Conservation (phyloP, 1,140 invertebrate species). For the Plectrocnemia conspersa region DNA sequence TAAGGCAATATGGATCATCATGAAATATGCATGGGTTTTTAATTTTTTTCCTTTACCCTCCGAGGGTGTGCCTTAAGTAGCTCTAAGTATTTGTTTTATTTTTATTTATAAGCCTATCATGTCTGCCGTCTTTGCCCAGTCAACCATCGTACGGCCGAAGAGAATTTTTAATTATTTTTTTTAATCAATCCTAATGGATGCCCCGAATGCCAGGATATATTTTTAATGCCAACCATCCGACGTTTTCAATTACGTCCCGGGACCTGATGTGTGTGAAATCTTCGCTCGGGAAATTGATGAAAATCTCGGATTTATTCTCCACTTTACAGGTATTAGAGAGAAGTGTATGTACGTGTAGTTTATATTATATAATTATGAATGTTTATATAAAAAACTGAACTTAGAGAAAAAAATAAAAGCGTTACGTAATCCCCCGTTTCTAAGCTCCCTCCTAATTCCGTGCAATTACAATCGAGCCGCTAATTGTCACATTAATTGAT, state of each 20-base stretch:
- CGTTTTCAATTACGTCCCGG: conserved; percentile 21
- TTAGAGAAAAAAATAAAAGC: conserved; percentile 33
- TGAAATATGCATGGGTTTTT: conserved; percentile 36
- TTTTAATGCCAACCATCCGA: conserved; percentile 20
- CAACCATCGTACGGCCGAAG: conserved; percentile 17
- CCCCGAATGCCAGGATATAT: conserved; percentile 24
- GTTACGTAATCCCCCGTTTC: conserved; percentile 31
- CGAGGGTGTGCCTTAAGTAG: conserved; percentile 30
- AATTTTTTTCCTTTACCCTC: conserved; percentile 28
- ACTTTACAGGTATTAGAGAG: no score
- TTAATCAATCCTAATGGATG: conserved; percentile 35
- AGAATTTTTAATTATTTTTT: conserved; percentile 35
- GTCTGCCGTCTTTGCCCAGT: conserved; percentile 32
- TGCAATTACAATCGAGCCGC: conserved; percentile 30
- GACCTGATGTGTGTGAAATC: conserved; percentile 17
- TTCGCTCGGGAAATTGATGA: conserved; percentile 7
- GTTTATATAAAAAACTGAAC: no score
- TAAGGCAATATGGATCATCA: conserved; percentile 35
- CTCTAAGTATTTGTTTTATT: conserved; percentile 34
- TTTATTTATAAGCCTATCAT: conserved; percentile 34
- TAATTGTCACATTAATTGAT: conserved; percentile 35
- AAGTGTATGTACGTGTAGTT: no score
- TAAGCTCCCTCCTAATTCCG: conserved; percentile 9
- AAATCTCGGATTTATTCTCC: not conserved
- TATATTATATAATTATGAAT: no score